Evolutionary conservation across 1,140 invertebrate genomes (phyloP).

Genomic region (Goniozus legneri): DNA sequence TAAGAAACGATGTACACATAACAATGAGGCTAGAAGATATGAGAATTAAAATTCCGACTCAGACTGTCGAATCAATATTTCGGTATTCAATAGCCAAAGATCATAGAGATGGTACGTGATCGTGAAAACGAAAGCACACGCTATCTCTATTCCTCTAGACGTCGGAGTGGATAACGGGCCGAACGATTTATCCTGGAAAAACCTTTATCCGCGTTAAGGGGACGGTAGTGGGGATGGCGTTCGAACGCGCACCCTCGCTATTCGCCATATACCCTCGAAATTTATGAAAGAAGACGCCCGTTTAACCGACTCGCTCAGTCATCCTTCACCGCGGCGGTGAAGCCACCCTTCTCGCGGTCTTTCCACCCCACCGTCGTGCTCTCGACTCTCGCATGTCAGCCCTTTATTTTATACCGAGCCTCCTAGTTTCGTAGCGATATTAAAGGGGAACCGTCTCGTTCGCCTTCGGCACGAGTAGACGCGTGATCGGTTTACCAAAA

Average conservation of each 20-base stretch:
- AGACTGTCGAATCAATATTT: no score
- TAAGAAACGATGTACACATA: no score
- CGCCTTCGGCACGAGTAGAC: constrained; percentile 40
- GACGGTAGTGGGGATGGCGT: no score
- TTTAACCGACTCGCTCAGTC: constrained; percentile 54
- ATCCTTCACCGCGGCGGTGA: constrained; percentile 48
- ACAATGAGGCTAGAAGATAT: no score
- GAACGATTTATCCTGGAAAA: constrained; percentile 54
- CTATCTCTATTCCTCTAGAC: constrained; percentile 40
- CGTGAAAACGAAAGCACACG: no score
- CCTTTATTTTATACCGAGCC: constrained; percentile 50
- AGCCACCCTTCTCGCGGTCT: constrained; percentile 33
- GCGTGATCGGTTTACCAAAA: constrained; percentile 52
- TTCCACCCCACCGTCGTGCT: constrained; percentile 19
- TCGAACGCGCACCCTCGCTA: no score
- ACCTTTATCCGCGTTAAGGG: constrained; percentile 50
- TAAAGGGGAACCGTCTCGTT: constrained; percentile 53
- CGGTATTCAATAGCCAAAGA: no score
- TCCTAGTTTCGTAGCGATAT: constrained; percentile 44
- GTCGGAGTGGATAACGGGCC: constrained; percentile 49
- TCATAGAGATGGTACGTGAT: no score
- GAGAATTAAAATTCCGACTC: no score
- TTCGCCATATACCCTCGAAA: constrained; percentile 48
- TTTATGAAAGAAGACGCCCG: constrained; percentile 56
- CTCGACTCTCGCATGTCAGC: constrained; percentile 46